Base-by-base conservation (phyloP, 2,113 vertebrate genomes). In the Pan troglodytes region DNA sequence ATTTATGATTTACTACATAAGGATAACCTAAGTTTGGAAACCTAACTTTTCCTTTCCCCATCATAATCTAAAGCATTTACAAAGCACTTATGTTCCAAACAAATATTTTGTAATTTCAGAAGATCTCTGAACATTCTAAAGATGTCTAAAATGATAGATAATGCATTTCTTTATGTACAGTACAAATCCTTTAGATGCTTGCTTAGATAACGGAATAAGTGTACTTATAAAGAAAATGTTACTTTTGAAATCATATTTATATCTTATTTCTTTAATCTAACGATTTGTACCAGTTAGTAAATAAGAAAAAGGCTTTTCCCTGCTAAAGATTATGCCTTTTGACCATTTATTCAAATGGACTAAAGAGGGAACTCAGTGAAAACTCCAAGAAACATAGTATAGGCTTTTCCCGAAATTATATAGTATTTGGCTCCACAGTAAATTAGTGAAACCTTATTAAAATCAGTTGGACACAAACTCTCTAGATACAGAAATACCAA, bases 371-470 rank as follows among this genome's bases (percentile, higher is more conserved):
- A 83, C 8, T 78, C 43, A 52, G 25, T 55, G 23, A 76, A 82
- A 93, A 93, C 23, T 38, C 57, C 20, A 40, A 81, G 67, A 68
- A 94, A 40, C 32, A 43, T 10, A 59, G 3, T 25, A 2, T 20
- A 35, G 0, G 17, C 1, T 55, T 55, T 50, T 55, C 45, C 32
- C 70, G 76, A 20, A 87, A 73, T 90, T 50, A 23, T 25, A 35
- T 40, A 59, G 57, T 88, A 86, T 27, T 88, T 84, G 79, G 22
- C 10, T 35, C 32, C 12, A 30, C 6, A 20, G 4, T 40, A 86
- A 89, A 92, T 68, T n/a, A 73, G 88, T 61, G 79, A 96, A 96
- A 78, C 1, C 12, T 75, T 90, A 89, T 43, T 75, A 82, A 96
- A 95, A 87, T 78, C 52, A 79, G 12, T 27, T 78, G 30, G 80